Base-by-base conservation (phyloP, 2,888 invertebrate genomes). In the Volucella inanis region DNA sequence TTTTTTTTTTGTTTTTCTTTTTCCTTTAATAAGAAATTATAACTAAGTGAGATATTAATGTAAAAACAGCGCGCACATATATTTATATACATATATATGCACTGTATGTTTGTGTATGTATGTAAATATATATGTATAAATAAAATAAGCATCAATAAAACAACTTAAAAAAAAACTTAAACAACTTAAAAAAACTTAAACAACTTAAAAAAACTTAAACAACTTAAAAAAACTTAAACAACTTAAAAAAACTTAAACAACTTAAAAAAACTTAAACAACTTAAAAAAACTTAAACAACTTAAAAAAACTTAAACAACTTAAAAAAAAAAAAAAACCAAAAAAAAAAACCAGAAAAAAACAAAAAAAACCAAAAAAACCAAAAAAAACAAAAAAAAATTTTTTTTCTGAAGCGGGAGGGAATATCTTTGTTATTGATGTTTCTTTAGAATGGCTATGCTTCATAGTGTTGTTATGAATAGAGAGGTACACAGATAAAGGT, bases 21-120 rank as follows among this genome's bases (percentile, higher is more conserved):
- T 49, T 71, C 38, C 64, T 72, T 72, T 59, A 65, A 64, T 71
- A 64, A 22, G 64, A 78, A 72, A 50, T 49, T 70, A 55, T 70
- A 77, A 55, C 55, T 31, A 67, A 55, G 43, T 45, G 68, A 68
- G 70, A 77, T 77, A 77, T 62, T 77, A 70, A 78, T 41, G 71
- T 57, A 62, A 55, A 11, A 31, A 15, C 14, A 18, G 52, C 45
- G 43, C 50, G 8, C 22, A 50, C 41, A 31, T 15, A 39, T 61
- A 67, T 68, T 47, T 77, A 41, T 61, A 38, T 61, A 77, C 18
- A 49, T 15, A 52, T 47, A 39, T 22, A n/a, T 15, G 15, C 39
- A 4, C n/a, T 38, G 12, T 31, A 38, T 14, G 55, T 55, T 14
- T 57, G 54, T 55, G 39, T 39, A n/a, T 57, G 9, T 39, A 22